Base-by-base conservation (phyloP, 2,888 invertebrate genomes). In the Thumatha senex region DNA sequence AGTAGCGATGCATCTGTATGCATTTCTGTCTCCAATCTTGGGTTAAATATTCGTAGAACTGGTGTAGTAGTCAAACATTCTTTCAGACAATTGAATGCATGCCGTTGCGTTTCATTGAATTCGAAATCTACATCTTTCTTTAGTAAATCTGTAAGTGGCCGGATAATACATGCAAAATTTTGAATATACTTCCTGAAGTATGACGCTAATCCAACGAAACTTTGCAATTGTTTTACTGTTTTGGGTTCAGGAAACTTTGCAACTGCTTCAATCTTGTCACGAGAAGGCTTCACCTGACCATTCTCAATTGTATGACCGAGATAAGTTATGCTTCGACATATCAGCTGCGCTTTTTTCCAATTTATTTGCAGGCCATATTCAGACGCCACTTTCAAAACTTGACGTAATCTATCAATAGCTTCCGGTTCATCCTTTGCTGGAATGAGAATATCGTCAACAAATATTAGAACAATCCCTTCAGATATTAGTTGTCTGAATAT, bases 111-210 rank as follows among this genome's bases (percentile, higher is more conserved):
- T n/a, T n/a, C n/a, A n/a, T n/a, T n/a, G n/a, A n/a, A n/a, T n/a
- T n/a, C n/a, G n/a, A n/a, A n/a, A n/a, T n/a, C n/a, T n/a, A n/a
- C n/a, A n/a, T 40, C 40, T 40, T 40, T 40, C 12, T 29, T 53
- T 58, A 68, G 11, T 31, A 69, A 33, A n/a, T 69, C 54, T 0
- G 67, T 63, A n/a, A 69, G 11, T 4, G 67, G 67, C 41, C 43
- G 59, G 0, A 65, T 65, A 31, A 67, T 66, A 3, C 60, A 1
- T 7, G 67, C 52, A 48, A 59, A 71, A 34, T 65, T 54, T 11
- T 53, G 3, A 52, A 49, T 13, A 38, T 48, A 56, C 11, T 51
- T 56, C 24, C 51, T 24, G 33, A 56, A 56, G 31, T 55, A 56
- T 24, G 39, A 40, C 1, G 47, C 40, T 1, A 57, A 29, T 14